phyloP scores from a whole-genome alignment of 2,797 vertebrate species.

The Melanotaenia boesemani region DNA sequence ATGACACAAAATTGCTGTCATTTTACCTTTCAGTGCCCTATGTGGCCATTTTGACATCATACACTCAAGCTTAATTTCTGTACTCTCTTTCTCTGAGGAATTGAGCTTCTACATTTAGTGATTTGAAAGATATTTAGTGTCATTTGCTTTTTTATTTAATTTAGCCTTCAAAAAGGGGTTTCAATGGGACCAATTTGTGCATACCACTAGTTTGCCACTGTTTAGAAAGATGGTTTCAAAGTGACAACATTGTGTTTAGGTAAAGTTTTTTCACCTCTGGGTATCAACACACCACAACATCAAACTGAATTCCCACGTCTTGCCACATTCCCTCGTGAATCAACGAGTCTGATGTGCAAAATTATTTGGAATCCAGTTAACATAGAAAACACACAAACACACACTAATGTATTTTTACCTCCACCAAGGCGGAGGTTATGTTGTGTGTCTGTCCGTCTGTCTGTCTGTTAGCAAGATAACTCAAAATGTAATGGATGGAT shows the following conservation, averaged over 20 bases:
- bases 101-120: constrained; percentile 61
- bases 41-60: constrained; percentile 64
- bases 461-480: too few relatives aligned
- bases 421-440: too few relatives aligned
- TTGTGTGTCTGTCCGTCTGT: too few relatives aligned
- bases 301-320: constrained; percentile 55
- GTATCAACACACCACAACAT: constrained; percentile 53
- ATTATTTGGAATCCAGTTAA: constrained; percentile 40
- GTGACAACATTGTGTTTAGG: constrained; percentile 47
- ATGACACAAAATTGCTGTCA: constrained; percentile 64
- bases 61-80: constrained; percentile 61
- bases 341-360: constrained; percentile 19
- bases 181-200: constrained; percentile 76
- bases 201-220: constrained; percentile 61
- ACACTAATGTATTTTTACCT: too few relatives aligned
- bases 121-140: constrained; percentile 52
- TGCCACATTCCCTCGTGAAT: constrained; percentile 48
- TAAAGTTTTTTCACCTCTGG: constrained; percentile 66
- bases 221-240: constrained; percentile 49
- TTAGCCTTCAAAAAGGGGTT: constrained; percentile 61
- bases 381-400: constrained; percentile 8
- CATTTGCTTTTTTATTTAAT: constrained; percentile 42
- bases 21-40: constrained; percentile 45
- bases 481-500: too few relatives aligned
- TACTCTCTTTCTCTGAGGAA: constrained; percentile 38